Percentiles rank a stretch among this genome's conserved stretches.
Evolutionary conservation across 23 tunicate species (phyloP).

Genomic region (Phallusia fumigata): DNA sequence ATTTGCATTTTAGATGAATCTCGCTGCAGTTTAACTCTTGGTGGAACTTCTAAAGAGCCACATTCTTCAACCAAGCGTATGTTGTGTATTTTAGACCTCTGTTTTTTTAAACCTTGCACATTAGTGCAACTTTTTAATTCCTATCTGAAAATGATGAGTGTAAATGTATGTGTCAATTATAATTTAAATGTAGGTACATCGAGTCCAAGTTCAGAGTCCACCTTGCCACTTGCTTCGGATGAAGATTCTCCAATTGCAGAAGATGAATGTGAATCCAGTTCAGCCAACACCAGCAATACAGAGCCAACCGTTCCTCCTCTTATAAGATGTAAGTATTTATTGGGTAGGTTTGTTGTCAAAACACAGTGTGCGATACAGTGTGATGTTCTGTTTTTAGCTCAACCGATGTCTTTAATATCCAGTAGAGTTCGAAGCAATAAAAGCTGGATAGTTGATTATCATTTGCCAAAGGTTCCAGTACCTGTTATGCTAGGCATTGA

Average conservation of each 20-base stretch:
- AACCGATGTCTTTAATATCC: slow-evolving; percentile 3
- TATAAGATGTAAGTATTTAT: slow-evolving; percentile 6
- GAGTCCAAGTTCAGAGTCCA: slow-evolving; percentile 3
- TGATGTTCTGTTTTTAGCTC: not conserved
- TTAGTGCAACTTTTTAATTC: not conserved
- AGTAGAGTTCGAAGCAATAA: not conserved
- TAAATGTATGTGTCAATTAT: not conserved
- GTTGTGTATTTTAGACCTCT: not conserved
- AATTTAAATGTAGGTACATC: slow-evolving; percentile 7
- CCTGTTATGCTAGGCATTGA: slow-evolving; percentile 13
- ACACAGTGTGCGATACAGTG: not conserved
- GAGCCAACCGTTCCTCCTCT: slow-evolving; percentile 13
- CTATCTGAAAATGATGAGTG: not conserved
- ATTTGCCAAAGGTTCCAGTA: slow-evolving; percentile 11
- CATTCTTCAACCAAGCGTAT: not conserved
- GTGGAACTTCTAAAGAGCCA: not conserved
- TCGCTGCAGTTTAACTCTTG: not conserved
- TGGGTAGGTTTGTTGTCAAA: not conserved
- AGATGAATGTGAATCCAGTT: not conserved
- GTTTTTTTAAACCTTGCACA: not conserved
- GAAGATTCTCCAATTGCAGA: not conserved
- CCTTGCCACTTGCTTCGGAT: not conserved
- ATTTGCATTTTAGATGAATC: not conserved
- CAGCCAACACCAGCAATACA: not conserved
- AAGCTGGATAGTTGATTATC: not conserved